These are phyloP conservation scores for Drosophila neonasuta DNA, from an alignment of 2,888 invertebrate genomes.

Conservation along the genomic window DNA sequence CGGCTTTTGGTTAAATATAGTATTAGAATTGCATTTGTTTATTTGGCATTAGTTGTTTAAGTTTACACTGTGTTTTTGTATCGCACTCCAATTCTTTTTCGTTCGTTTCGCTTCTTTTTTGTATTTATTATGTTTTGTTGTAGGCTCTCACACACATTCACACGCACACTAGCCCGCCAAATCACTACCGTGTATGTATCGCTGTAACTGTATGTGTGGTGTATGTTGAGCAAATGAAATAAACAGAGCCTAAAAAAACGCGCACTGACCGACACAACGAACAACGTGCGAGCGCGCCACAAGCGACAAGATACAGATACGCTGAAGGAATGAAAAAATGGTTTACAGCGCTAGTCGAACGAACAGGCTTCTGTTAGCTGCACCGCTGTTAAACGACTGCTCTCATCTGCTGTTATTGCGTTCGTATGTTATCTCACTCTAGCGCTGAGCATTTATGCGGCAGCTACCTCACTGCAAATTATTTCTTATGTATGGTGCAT, in stretches of 20 bases:
- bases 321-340: constrained; percentile 53
- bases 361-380: constrained; percentile 10
- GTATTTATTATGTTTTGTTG: constrained; percentile 58
- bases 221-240: constrained; percentile 57
- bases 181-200: constrained; percentile 72
- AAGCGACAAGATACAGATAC: constrained; percentile 54
- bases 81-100: constrained; percentile 38
- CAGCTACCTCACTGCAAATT: constrained; percentile 27
- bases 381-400: constrained; percentile 16
- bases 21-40: constrained; percentile 45
- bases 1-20: constrained; percentile 22
- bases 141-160: constrained; percentile 53
- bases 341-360: constrained; percentile 20
- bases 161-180: constrained; percentile 72
- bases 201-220: constrained; percentile 48
- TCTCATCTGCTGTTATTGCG: constrained; percentile 35
- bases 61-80: constrained; percentile 37
- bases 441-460: constrained; percentile 15
- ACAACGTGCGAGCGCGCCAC: constrained; percentile 47
- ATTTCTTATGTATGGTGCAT: constrained; percentile 15
- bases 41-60: constrained; percentile 38
- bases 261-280: constrained; percentile 52
- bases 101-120: constrained; percentile 32
- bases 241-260: constrained; percentile 63
- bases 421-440: constrained; percentile 14